phyloP scores from a whole-genome alignment of 1,140 invertebrate genomes.

The Zelostemma sp. region DNA sequence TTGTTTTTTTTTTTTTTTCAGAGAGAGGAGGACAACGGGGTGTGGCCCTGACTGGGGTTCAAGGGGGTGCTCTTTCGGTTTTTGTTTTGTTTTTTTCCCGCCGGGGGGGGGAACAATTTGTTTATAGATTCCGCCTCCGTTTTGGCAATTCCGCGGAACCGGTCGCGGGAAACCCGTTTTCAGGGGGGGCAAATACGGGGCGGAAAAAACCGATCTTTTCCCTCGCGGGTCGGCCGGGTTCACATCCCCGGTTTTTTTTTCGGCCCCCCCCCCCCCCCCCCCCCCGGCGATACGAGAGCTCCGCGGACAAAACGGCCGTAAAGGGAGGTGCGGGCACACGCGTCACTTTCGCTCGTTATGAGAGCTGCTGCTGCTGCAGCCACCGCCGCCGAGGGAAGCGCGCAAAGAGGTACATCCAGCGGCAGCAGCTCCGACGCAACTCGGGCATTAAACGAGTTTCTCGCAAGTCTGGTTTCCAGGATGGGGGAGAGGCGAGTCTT shows the following conservation, averaged over 20 bases:
- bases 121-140: no score
- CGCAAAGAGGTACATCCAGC: constrained; percentile 6
- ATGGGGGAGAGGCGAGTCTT: constrained; percentile 12
- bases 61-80: no score
- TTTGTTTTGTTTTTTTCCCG: no score
- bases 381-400: constrained; percentile 3
- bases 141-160: no score
- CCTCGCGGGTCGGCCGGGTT: constrained; percentile 45
- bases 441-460: constrained; percentile 32
- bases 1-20: no score
- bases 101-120: no score
- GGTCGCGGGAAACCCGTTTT: no score
- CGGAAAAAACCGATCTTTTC: constrained; percentile 32
- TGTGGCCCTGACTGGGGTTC: no score
- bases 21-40: no score
- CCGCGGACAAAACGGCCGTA: constrained; percentile 9
- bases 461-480: constrained; percentile 27
- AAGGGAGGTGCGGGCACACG: constrained; percentile 6
- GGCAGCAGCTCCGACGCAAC: constrained; percentile 1
- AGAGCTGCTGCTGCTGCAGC: constrained; percentile 29
- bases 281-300: constrained; percentile 3
- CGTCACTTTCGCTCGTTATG: constrained; percentile 55
- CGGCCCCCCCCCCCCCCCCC: no score
- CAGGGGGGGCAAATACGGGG: no score
- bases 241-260: no score